These are phyloP conservation scores for Ganaspis brasiliensis DNA, from an alignment of 2,888 invertebrate species.

Conservation along the genomic window DNA sequence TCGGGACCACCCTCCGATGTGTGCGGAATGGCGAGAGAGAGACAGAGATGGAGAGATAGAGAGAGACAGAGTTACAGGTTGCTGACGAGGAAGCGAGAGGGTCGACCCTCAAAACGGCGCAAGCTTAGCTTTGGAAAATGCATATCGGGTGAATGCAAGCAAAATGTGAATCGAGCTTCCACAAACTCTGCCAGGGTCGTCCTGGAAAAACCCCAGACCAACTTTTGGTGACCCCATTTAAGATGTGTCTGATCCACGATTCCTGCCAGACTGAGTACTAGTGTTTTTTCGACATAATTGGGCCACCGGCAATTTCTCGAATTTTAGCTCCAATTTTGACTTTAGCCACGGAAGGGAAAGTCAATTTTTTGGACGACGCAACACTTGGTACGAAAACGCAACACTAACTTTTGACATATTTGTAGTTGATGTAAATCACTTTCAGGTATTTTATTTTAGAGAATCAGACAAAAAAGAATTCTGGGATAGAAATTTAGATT, in stretches of 20 bases:
- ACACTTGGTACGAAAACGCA: no score
- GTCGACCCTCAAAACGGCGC: constrained; percentile 68
- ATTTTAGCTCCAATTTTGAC: not conserved
- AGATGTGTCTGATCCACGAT: constrained; percentile 11
- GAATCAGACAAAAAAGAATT: no score
- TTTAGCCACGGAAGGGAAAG: no score
- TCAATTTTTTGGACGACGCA: no score
- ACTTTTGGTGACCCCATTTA: constrained; percentile 55
- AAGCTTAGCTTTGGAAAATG: constrained; percentile 70
- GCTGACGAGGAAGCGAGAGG: constrained; percentile 28
- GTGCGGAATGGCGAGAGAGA: constrained; percentile 37
- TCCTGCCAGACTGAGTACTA: not conserved
- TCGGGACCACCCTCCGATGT: constrained; percentile 35
- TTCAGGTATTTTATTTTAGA: no score
- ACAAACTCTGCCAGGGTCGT: constrained; percentile 45
- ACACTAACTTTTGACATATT: no score
- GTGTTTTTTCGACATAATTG: not conserved
- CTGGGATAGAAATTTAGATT: no score
- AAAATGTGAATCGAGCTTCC: constrained; percentile 41
- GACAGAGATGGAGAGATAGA: constrained; percentile 4
- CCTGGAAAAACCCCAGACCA: constrained; percentile 50
- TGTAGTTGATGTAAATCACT: no score
- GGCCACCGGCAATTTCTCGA: not conserved
- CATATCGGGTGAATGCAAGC: constrained; percentile 48
- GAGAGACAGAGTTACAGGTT: constrained; percentile 17